A percentile compares a stretch with the other conserved stretches of the same genome.
phyloP scores from a whole-genome alignment of 2,888 invertebrate genomes.

The Argynnis bischoffii region DNA sequence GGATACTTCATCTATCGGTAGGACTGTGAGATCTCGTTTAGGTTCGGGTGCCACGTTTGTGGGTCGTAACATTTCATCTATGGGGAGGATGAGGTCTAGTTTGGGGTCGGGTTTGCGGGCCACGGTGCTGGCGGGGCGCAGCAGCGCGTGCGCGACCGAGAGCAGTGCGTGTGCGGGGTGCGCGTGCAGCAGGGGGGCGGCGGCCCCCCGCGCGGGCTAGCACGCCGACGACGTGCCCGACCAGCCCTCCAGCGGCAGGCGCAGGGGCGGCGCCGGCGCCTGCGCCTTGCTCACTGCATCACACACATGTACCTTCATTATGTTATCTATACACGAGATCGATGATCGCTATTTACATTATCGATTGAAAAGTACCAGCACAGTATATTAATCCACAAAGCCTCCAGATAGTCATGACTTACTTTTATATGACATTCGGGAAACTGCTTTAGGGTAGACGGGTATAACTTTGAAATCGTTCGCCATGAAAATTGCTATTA shows the following conservation, averaged over 20 bases:
- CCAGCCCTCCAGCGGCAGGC: conserved; percentile 81
- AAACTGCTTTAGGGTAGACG: no score
- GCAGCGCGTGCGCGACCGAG: conserved; percentile 65
- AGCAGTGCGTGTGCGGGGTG: conserved; percentile 67
- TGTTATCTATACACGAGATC: background rate
- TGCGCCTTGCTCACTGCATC: conserved; percentile 80
- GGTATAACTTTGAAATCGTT: no score
- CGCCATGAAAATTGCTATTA: no score
- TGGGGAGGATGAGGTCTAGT: no score
- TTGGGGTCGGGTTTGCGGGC: conserved; percentile 15
- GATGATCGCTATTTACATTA: conserved; percentile 11
- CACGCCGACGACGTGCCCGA: conserved; percentile 80
- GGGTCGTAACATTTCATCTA: no score
- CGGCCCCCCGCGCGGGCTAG: conserved; percentile 77
- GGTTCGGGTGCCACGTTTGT: no score
- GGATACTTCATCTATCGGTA: conserved; percentile 59
- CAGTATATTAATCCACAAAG: no score
- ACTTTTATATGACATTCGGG: no score
- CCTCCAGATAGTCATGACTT: no score
- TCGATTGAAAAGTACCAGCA: no score
- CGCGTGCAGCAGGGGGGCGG: conserved; percentile 49
- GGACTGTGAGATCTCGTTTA: conserved; percentile 29
- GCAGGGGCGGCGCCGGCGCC: conserved; percentile 84
- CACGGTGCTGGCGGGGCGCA: conserved; percentile 42
- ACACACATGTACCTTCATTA: conserved; percentile 21